Base-by-base conservation (phyloP, 2,113 vertebrate genomes). In the Pluvialis apricaria region DNA sequence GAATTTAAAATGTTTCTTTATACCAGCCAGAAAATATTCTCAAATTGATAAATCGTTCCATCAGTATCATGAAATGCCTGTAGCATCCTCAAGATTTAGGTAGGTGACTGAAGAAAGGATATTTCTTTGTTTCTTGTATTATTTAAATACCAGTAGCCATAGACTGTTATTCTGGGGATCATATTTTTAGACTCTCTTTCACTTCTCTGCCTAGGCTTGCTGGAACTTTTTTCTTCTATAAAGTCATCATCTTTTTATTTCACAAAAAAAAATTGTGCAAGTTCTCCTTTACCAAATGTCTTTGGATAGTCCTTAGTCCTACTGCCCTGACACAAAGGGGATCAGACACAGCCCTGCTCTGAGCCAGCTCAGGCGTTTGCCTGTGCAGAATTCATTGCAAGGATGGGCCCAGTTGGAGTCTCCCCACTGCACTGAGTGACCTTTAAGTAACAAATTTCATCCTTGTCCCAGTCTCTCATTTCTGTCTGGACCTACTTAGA, bases 1-100 rank as follows among this genome's bases (percentile, higher is more conserved):
- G 22, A 75, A 36, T 76, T 84, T 64, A 2, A 88, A 26, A 38
- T 52, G 4, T 44, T 70, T 69, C 28, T 77, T 22, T 90, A 31
- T 10, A 60, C 3, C 2, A 44, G 20, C 60, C 19, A 66, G 70
- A 65, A 42, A 75, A 54, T 81, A 88, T 40, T 80, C 52, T 71
- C 61, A 88, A 81, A 71, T 26, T 0, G 1, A 70, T 52, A 68
- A 71, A 61, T 65, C 0, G 0, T 25, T 83, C 26, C 42, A 19
- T 76, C 29, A 62, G 31, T 54, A 68, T 44, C 16, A 66, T 31
- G 15, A 40, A 82, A 76, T 32, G 28, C 9, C 21, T 65, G 36
- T 66, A 66, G 65, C 16, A 38, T 29, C 19, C 36, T n/a, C 72
- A n/a, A 4, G 49, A 49, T 79, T 71, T 77, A 65, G 8, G 13